phyloP scores from a whole-genome alignment of 2,888 invertebrate species.

The Andricus curvator region DNA sequence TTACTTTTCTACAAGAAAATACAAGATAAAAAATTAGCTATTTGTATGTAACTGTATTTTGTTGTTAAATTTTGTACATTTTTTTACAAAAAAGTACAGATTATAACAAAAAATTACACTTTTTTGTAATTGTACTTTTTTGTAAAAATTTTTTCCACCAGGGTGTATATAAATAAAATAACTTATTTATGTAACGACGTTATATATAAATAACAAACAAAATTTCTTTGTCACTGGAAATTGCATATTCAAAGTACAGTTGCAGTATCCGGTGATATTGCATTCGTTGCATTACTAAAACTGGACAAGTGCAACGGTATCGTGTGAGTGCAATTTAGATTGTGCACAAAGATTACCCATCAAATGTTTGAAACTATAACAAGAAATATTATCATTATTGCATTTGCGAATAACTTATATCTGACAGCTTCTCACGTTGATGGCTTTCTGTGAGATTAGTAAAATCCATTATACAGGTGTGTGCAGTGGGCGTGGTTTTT shows the following conservation, averaged over 20 bases:
- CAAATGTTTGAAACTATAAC: not conserved
- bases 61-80: too few relatives aligned
- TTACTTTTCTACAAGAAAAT: too few relatives aligned
- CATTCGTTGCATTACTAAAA: not conserved
- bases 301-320: conserved; percentile 7
- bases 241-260: not conserved
- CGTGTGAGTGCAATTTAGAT: not conserved
- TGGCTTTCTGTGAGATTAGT: not conserved
- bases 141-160: too few relatives aligned
- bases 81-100: rapidly evolving
- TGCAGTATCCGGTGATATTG: conserved; percentile 1
- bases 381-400: not conserved
- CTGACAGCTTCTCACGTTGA: conserved; percentile 2
- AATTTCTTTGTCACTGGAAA: not conserved
- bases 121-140: too few relatives aligned
- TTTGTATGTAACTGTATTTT: too few relatives aligned
- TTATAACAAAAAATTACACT: too few relatives aligned
- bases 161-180: too few relatives aligned
- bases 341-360: not conserved
- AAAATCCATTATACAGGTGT: too few relatives aligned
- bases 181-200: too few relatives aligned
- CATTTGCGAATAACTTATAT: not conserved
- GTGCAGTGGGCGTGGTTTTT: not conserved
- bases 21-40: too few relatives aligned
- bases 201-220: too few relatives aligned